These are phyloP conservation scores for Simalia tracyae DNA, from an alignment of 2,797 vertebrate genomes.

Conservation along the genomic window DNA sequence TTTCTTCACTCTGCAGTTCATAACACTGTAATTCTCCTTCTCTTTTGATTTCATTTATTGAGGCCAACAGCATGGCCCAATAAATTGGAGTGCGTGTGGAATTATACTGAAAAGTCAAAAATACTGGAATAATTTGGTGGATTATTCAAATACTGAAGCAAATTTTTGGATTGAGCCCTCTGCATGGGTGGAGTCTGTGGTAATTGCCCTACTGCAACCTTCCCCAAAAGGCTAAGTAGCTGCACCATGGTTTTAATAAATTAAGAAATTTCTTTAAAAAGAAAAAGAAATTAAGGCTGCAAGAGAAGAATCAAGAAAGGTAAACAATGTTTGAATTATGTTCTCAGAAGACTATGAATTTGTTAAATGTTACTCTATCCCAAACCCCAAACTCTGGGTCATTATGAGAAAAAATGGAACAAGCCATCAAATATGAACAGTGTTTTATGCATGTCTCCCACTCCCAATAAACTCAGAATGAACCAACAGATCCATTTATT, in stretches of 20 bases:
- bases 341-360: background rate
- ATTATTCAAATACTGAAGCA: background rate
- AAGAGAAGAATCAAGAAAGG: background rate
- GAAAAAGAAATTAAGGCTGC: background rate
- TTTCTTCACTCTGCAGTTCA: background rate
- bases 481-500: background rate
- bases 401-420: background rate
- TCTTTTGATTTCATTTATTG: background rate
- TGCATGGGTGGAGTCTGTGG: background rate
- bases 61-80: background rate
- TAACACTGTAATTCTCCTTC: background rate
- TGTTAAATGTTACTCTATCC: background rate
- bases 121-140: background rate
- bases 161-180: background rate
- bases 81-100: background rate
- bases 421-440: background rate
- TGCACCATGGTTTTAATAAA: background rate
- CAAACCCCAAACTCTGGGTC: background rate
- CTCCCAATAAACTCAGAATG: background rate
- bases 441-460: background rate
- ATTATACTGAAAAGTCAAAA: background rate
- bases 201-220: background rate
- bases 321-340: background rate
- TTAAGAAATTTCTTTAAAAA: background rate
- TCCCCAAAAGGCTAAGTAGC: background rate